A percentile compares a stretch with the other conserved stretches of the same genome.
These are phyloP conservation scores for Archocentrus centrarchus DNA, from an alignment of 2,113 vertebrate species.

Conservation along the genomic window DNA sequence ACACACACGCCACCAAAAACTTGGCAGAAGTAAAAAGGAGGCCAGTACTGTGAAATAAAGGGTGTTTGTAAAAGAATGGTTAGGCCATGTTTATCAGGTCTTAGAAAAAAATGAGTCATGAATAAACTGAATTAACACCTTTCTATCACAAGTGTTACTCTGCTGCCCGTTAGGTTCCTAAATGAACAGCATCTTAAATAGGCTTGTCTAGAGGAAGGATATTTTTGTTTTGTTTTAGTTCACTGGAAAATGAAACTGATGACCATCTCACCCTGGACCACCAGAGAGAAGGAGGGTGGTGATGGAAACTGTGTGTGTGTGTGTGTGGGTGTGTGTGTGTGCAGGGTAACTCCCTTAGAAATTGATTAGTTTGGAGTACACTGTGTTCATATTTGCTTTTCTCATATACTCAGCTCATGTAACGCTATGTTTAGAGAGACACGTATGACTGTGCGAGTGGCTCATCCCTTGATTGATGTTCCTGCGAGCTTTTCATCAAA, in stretches of 20 bases:
- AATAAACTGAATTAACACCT: background rate
- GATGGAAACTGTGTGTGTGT: slow-evolving; percentile 10
- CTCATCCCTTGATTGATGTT: background rate
- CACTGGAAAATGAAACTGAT: slow-evolving; percentile 11
- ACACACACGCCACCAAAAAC: too few relatives aligned
- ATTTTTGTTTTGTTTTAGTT: accelerated
- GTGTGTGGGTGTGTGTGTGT: background rate
- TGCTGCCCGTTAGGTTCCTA: background rate
- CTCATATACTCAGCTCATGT: background rate
- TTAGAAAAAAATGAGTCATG: background rate
- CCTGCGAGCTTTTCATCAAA: slow-evolving; percentile 13
- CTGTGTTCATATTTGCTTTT: background rate
- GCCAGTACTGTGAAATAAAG: background rate
- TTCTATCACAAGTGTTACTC: background rate
- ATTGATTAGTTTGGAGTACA: slow-evolving; percentile 4
- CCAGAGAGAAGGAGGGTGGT: background rate
- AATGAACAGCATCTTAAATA: background rate
- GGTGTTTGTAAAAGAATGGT: accelerated
- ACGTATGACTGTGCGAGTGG: background rate
- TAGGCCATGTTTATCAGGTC: background rate
- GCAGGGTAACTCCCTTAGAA: slow-evolving; percentile 28
- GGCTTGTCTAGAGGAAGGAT: background rate
- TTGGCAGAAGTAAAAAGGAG: too few relatives aligned
- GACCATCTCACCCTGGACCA: background rate
- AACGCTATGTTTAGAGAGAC: background rate